Evolutionary conservation across 2,113 vertebrate species (phyloP).

Genomic region (Odontophorus gujanensis): DNA sequence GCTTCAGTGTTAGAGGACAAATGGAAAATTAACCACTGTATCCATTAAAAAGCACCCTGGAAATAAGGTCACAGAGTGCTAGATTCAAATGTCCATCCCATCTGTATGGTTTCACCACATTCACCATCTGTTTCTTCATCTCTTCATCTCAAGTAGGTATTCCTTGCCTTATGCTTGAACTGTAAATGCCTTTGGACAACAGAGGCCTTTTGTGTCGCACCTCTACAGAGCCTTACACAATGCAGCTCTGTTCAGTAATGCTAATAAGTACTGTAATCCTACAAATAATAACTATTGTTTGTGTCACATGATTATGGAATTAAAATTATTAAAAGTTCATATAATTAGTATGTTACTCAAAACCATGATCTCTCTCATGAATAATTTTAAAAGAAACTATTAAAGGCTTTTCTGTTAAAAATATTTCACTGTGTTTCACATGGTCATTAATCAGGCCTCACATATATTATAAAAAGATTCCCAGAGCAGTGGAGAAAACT

Average conservation of each 20-base stretch:
- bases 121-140: not conserved
- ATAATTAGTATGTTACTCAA: not conserved
- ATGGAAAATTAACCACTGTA: constrained; percentile 8
- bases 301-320: not conserved
- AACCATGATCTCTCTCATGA: not conserved
- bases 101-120: not conserved
- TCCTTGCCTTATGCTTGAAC: not conserved
- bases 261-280: not conserved
- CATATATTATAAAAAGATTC: constrained; percentile 11
- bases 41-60: not conserved
- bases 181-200: not conserved
- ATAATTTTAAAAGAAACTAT: not conserved
- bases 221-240: not conserved
- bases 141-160: not conserved
- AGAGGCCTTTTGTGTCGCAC: not conserved
- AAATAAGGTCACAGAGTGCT: not conserved
- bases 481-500: not conserved
- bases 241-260: not conserved
- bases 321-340: not conserved
- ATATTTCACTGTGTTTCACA: not conserved
- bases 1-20: not conserved
- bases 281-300: not conserved
- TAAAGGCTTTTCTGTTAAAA: constrained; percentile 33
- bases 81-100: not conserved
- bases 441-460: constrained; percentile 38